Percentiles rank a stretch among this genome's conserved stretches.
Conservation (phyloP, 2,113 vertebrate species). For the Elanoides forficatus region DNA sequence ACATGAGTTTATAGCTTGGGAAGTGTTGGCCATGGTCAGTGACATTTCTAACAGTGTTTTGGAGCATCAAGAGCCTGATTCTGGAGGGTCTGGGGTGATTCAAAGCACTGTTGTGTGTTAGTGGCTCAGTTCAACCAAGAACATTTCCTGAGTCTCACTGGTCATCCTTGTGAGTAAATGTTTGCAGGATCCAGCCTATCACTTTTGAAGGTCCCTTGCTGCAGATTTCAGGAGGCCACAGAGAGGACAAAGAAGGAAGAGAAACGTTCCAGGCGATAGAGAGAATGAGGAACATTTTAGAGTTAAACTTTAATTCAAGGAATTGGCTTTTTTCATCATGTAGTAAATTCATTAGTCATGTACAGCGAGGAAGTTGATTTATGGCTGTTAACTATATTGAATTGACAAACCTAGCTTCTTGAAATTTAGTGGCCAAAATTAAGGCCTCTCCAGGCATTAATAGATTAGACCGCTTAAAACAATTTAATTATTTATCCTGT, state of each 20-base stretch:
- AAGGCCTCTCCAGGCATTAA: slow-evolving; percentile 18
- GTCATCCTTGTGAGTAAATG: background rate
- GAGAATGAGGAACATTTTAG: background rate
- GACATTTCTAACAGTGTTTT: background rate
- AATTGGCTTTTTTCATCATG: background rate
- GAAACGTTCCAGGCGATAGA: fast-evolving
- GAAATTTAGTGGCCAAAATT: slow-evolving; percentile 40
- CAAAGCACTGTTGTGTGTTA: background rate
- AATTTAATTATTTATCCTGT: slow-evolving; percentile 37
- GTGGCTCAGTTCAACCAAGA: background rate
- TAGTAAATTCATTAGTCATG: slow-evolving; percentile 17
- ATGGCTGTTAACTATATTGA: slow-evolving; percentile 28
- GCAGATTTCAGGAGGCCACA: background rate
- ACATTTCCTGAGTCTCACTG: background rate
- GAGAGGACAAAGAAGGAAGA: background rate
- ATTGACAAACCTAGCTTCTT: slow-evolving; percentile 9
- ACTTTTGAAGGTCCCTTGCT: background rate
- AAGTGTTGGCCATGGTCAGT: background rate
- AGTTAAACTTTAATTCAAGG: background rate
- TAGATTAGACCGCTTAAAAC: slow-evolving; percentile 23
- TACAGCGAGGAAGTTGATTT: background rate
- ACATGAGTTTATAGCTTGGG: background rate
- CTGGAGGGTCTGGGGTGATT: background rate
- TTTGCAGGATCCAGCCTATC: background rate
- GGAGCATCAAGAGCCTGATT: background rate